Conservation (phyloP, 2,888 invertebrate species). For the Podotricha telesiphe region DNA sequence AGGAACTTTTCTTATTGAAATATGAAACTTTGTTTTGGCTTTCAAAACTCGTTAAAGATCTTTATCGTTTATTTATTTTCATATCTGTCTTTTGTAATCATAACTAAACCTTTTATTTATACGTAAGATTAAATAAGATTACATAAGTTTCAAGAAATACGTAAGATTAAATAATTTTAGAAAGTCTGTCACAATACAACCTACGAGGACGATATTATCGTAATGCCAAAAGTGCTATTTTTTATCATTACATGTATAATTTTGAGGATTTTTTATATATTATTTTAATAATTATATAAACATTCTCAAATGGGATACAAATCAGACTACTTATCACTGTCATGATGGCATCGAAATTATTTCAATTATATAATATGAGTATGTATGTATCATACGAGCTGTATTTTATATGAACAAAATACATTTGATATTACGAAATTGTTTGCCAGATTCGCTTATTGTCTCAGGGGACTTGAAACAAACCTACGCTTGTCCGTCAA, state of each 20-base stretch:
- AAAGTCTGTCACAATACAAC: too few species aligned
- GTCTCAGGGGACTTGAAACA: constrained; percentile 40
- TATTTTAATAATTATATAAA: too few species aligned
- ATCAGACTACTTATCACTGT: too few species aligned
- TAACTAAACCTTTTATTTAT: not conserved
- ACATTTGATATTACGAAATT: constrained; percentile 25
- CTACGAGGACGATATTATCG: too few species aligned
- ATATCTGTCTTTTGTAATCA: not conserved
- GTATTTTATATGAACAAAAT: not conserved
- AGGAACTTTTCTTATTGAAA: constrained; percentile 8
- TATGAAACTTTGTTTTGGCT: not conserved
- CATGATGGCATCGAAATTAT: not conserved
- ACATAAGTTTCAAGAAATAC: not conserved
- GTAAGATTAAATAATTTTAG: too few species aligned
- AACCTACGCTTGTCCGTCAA: constrained; percentile 56
- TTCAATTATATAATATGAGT: too few species aligned
- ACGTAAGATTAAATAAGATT: not conserved
- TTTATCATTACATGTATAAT: too few species aligned
- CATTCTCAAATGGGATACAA: too few species aligned
- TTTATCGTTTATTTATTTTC: not conserved
- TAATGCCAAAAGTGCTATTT: too few species aligned
- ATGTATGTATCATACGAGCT: not conserved
- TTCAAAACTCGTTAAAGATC: not conserved
- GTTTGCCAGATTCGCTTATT: constrained; percentile 27
- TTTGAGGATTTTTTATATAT: too few species aligned